Base-by-base conservation (phyloP, 2,113 vertebrate genomes). In the Leptosomus discolor region DNA sequence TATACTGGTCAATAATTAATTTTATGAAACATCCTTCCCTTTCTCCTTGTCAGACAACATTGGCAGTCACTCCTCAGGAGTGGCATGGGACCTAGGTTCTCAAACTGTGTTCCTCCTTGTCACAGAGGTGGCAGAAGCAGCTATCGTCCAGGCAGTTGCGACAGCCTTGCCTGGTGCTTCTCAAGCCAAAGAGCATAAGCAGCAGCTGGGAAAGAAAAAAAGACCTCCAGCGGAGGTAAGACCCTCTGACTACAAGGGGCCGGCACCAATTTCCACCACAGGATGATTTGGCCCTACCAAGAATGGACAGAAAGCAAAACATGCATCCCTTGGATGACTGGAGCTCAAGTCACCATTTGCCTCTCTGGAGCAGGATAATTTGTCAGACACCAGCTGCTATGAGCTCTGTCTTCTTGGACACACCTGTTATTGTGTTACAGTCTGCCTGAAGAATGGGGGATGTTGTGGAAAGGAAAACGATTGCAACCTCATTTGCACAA, bases 351-450 rank as follows among this genome's bases (percentile, higher is more conserved):
- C 93, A 97, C 97, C 94, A 94, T 98, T 98, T 98, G 97, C 96
- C 95, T 96, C 97, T 96, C 97, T 98, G 95, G 95, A 98, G 96
- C 68, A 65, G 95, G 97, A 93, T 97, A 97, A 98, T 98, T 98
- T 98, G 97, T 98, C 97, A 98, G 97, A 97, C 97, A 98, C 98
- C 98, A 98, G 98, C 98, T 98, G 98, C 98, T 98, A 95, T 29
- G 63, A 69, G 91, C 87, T 96, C 98, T 96, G 96, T 97, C 97
- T 97, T 98, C 97, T 90, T 95, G 98, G 98, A 98, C 97, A 97
- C 97, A 95, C 97, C 98, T 97, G 98, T 98, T 98, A 98, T 92
- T 97, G 97, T 97, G 97, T 98, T 98, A 98, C 97, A 97, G 97
- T 64, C 97, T 69, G 74, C 92, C 93, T 96, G 97, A 98, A 98